Evolutionary conservation across 2,797 vertebrate genomes (phyloP), one percentile per base, ranked within the genome.

Genomic region (Xenopus petersii): DNA sequence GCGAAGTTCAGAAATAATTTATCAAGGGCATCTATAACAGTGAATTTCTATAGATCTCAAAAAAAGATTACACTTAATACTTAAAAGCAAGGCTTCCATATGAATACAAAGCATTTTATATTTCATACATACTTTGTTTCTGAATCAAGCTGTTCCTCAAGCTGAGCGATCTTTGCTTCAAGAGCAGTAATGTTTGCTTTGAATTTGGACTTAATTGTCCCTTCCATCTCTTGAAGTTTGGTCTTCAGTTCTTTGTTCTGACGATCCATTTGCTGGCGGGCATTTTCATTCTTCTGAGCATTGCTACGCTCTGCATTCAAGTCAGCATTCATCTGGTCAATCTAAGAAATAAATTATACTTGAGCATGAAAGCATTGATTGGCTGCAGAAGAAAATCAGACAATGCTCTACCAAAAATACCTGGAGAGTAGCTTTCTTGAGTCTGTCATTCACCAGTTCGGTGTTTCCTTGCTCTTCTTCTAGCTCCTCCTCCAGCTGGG

Each of bases 161-260:
- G 91, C 84, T 97, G 95, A 0, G 80, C 87, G 2, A 99, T 95
- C 91, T 99, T 99, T 17, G 95, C 93, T 88, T 99, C 98, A 81
- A 98, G 82, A 78, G 97, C 93, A 0, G 93, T 73, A 80, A 98
- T 97, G 76, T 81, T 90, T 73, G 96, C 92, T 88, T 99, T 99
- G 92, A 95, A 98, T 84, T 98, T 99, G 84, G 95, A 95, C 89
- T 98, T 98, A 2, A 99, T 91, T 0, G 91, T 86, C 3, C 93
- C 90, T 82, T 99, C 98, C 86, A 98, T 91, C 86, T 99, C 98
- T 82, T 95, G 94, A 82, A 98, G 91, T 80, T 98, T 99, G 75
- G 95, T 90, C 70, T 96, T 98, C 79, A 99, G 92, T 82, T 99
- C 98, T 89, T 99, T 99, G 91, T 98, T 98, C 91, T 98, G 97